Evolutionary conservation across 2,113 vertebrate genomes (phyloP).

Genomic region (Misgurnus mizolepis): DNA sequence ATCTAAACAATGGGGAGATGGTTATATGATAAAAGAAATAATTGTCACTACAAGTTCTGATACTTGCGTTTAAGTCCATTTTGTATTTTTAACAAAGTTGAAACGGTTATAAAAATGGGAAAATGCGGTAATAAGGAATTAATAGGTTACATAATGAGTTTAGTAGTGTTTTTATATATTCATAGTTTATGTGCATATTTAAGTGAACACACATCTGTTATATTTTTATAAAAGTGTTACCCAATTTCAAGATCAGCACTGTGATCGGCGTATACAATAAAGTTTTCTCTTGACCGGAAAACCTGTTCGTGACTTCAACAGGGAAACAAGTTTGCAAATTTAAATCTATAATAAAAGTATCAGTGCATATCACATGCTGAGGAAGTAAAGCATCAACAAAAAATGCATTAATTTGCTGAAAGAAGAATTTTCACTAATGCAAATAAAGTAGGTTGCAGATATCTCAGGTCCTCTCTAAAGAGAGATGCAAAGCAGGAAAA

Average conservation of each 20-base stretch:
- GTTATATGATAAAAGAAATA: no score
- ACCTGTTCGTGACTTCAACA: not conserved
- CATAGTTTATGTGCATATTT: not conserved
- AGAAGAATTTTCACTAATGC: slow-evolving; percentile 25
- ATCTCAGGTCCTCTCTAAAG: slow-evolving; percentile 12
- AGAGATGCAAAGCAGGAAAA: not conserved
- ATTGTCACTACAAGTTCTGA: no score
- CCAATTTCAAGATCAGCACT: not conserved
- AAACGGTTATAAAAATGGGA: no score
- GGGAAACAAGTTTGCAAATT: not conserved
- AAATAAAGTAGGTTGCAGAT: slow-evolving; percentile 17
- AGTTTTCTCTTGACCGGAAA: not conserved
- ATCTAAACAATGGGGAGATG: no score
- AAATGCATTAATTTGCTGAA: not conserved
- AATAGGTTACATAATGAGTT: no score
- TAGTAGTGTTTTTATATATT: not conserved
- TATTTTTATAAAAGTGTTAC: slow-evolving; percentile 1
- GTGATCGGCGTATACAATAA: not conserved
- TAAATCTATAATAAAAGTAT: not conserved
- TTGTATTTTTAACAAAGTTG: no score
- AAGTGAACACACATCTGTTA: not conserved
- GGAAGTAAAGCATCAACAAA: not conserved
- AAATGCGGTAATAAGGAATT: no score
- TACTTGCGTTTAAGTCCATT: no score
- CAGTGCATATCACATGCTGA: not conserved